Conservation (phyloP, 2,888 invertebrate species). For the Carabus problematicus region DNA sequence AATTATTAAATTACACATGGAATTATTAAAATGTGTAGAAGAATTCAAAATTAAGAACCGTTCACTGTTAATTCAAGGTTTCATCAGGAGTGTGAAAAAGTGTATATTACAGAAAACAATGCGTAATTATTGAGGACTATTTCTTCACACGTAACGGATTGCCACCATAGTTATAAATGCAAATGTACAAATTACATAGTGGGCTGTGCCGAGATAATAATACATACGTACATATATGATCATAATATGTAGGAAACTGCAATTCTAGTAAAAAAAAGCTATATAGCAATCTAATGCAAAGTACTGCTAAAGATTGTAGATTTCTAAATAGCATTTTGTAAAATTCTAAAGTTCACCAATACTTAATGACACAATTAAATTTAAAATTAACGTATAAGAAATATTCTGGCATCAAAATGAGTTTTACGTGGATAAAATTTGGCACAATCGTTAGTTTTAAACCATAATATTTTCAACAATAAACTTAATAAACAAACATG, state of each 20-base stretch:
- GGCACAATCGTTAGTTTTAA: too few species aligned
- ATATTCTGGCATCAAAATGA: too few species aligned
- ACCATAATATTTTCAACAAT: too few species aligned
- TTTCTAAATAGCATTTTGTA: background rate
- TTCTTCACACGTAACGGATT: slow-evolving; percentile 39
- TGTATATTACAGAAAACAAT: slow-evolving; percentile 34
- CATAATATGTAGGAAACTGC: too few species aligned
- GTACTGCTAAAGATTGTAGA: background rate
- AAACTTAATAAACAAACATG: too few species aligned
- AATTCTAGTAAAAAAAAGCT: background rate
- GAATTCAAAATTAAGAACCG: slow-evolving; percentile 14
- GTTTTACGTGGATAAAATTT: too few species aligned
- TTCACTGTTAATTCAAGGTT: slow-evolving; percentile 36
- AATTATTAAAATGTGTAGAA: slow-evolving; percentile 17
- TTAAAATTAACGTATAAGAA: too few species aligned
- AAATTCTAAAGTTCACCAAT: background rate
- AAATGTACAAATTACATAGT: slow-evolving; percentile 22
- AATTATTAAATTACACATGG: background rate
- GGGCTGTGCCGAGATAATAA: background rate
- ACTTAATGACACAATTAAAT: too few species aligned
- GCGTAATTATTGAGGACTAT: slow-evolving; percentile 34
- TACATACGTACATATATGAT: background rate
- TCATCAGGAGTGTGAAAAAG: slow-evolving; percentile 31
- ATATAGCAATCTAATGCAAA: background rate
- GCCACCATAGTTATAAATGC: slow-evolving; percentile 28